phyloP scores from a whole-genome alignment of 2,797 vertebrate species.

The Pseudochirops corinnae region DNA sequence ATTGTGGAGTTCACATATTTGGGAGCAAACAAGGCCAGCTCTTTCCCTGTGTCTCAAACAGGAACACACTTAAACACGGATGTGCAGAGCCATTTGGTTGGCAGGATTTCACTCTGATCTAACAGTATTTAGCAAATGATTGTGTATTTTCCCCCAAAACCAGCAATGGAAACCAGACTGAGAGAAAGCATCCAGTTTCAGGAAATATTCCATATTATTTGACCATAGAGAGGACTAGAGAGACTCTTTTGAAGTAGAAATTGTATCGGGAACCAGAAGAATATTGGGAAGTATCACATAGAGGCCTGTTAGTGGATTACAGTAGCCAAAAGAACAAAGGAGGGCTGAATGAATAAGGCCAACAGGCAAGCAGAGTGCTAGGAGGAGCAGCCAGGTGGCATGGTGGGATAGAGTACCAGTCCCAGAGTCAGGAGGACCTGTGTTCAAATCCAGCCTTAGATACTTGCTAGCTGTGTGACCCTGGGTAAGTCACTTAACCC shows the following conservation, averaged over 20 bases:
- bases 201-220: slow-evolving; percentile 23
- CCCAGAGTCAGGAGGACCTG: not conserved
- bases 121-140: not conserved
- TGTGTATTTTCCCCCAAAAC: slow-evolving; percentile 44
- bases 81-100: not conserved
- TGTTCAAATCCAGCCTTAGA: not conserved
- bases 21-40: slow-evolving; percentile 78
- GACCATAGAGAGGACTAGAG: not conserved
- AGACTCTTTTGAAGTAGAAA: not conserved
- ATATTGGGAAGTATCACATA: not conserved
- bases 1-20: slow-evolving; percentile 81
- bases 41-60: slow-evolving; percentile 19
- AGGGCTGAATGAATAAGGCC: not conserved
- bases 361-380: not conserved
- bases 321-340: not conserved
- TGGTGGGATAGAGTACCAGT: not conserved
- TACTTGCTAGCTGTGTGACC: not conserved
- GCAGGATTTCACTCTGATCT: not conserved
- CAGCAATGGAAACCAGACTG: not conserved
- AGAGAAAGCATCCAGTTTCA: slow-evolving; percentile 12
- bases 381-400: not conserved
- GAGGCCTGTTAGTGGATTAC: not conserved
- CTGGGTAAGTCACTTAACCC: not conserved
- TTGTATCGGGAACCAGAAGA: not conserved
- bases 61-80: not conserved